A percentile compares a stretch with the other conserved stretches of the same genome.
These are phyloP conservation scores for Clarias laeviceps DNA, from an alignment of 2,797 vertebrate species.

Conservation along the genomic window DNA sequence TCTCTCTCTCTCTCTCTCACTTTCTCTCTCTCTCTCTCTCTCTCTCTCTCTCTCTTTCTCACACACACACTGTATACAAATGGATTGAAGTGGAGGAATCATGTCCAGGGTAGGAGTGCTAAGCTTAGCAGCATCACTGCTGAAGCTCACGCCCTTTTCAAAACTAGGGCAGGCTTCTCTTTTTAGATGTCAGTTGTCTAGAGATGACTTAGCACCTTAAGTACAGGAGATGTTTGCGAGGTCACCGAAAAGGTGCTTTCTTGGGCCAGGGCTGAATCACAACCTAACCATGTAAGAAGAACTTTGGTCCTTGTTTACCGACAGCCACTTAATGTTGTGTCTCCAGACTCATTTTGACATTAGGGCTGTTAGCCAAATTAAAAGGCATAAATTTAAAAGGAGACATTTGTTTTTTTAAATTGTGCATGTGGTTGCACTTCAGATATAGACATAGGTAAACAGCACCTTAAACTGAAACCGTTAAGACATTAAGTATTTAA, in stretches of 20 bases:
- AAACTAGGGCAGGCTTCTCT: background rate
- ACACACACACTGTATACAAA: background rate
- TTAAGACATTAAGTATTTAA: background rate
- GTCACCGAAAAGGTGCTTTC: conserved; percentile 13
- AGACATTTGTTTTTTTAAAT: background rate
- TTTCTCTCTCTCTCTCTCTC: too few relatives aligned
- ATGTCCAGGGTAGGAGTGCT: conserved; percentile 27
- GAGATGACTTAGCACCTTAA: conserved; percentile 41
- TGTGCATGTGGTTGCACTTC: background rate
- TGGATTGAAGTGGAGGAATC: background rate
- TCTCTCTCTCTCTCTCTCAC: too few relatives aligned
- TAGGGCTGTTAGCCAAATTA: background rate
- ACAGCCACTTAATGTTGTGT: conserved; percentile 52
- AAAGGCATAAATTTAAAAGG: too few relatives aligned
- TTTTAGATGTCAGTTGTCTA: conserved; percentile 38
- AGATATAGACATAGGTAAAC: background rate
- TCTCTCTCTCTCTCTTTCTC: too few relatives aligned
- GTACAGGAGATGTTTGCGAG: conserved; percentile 36
- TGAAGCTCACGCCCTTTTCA: conserved; percentile 17
- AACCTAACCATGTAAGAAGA: conserved; percentile 28
- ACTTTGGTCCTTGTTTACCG: conserved; percentile 61
- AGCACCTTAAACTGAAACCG: background rate
- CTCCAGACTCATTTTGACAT: background rate
- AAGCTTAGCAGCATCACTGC: conserved; percentile 26
- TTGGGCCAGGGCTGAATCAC: background rate